A percentile compares a stretch with the other conserved stretches of the same genome.
phyloP scores from a whole-genome alignment of 2,797 vertebrate species.

The Myiothlypis coronata region DNA sequence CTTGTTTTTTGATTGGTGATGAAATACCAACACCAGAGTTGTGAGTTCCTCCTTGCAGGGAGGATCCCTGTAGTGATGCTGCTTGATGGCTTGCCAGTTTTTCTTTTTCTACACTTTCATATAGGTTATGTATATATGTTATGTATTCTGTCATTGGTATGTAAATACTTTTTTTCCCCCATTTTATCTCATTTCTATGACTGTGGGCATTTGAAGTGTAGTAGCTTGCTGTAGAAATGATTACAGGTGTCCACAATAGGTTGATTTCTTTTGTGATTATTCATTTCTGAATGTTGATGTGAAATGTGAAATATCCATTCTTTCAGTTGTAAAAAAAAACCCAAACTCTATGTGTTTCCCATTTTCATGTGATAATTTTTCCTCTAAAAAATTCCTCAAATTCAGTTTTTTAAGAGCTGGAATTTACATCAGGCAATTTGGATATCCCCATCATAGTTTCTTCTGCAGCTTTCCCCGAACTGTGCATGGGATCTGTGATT shows the following conservation, averaged over 20 bases:
- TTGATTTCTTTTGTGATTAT: not conserved
- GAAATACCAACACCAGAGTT: not conserved
- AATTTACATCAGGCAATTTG: not conserved
- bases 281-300: not conserved
- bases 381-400: not conserved
- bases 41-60: not conserved
- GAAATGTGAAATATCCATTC: not conserved
- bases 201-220: not conserved
- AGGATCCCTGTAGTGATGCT: not conserved
- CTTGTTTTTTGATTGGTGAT: not conserved
- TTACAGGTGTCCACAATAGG: not conserved
- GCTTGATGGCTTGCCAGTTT: not conserved
- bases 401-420: not conserved
- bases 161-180: not conserved
- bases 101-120: not conserved
- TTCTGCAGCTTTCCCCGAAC: not conserved
- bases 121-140: not conserved
- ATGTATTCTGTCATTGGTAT: not conserved
- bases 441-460: not conserved
- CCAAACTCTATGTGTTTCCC: fast-evolving
- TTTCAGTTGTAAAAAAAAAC: not conserved
- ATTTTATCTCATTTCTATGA: not conserved
- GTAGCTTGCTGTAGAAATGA: not conserved
- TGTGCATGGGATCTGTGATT: not conserved
- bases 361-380: not conserved